Evolutionary conservation across 2,888 invertebrate genomes (phyloP).

Genomic region (Oscheius onirici): DNA sequence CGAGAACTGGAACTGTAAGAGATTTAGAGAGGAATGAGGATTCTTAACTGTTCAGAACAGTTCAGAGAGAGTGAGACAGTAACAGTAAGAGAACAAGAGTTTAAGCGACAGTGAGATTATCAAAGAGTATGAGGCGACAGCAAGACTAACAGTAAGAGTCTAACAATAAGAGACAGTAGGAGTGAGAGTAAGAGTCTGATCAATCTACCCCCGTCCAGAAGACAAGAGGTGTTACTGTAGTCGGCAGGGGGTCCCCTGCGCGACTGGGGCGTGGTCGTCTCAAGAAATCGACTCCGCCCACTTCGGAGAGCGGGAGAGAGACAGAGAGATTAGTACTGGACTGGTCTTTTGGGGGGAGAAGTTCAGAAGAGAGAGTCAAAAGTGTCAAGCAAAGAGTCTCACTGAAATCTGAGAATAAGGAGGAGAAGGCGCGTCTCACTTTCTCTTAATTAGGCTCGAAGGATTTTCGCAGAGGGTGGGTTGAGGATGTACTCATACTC

Average conservation of each 20-base stretch:
- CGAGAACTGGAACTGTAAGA: no score
- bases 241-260: no score
- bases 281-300: conserved; percentile 17
- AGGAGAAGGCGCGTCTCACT: conserved; percentile 9
- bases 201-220: background rate
- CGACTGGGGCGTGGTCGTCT: conserved; percentile 12
- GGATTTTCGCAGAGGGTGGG: background rate
- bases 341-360: background rate
- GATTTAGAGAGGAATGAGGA: no score
- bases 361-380: conserved; percentile 2
- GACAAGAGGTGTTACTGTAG: conserved; percentile 20
- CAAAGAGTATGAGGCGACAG: no score
- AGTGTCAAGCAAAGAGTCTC: no score
- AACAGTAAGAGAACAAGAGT: no score
- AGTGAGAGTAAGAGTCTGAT: no score
- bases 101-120: no score
- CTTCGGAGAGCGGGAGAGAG: background rate
- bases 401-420: conserved; percentile 12
- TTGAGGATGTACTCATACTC: background rate
- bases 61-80: no score
- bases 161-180: no score
- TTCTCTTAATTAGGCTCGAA: conserved; percentile 11
- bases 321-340: background rate
- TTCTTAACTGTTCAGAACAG: no score
- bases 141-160: no score